Conservation (phyloP, 2,113 vertebrate genomes). For the Corythornis cristatus region DNA sequence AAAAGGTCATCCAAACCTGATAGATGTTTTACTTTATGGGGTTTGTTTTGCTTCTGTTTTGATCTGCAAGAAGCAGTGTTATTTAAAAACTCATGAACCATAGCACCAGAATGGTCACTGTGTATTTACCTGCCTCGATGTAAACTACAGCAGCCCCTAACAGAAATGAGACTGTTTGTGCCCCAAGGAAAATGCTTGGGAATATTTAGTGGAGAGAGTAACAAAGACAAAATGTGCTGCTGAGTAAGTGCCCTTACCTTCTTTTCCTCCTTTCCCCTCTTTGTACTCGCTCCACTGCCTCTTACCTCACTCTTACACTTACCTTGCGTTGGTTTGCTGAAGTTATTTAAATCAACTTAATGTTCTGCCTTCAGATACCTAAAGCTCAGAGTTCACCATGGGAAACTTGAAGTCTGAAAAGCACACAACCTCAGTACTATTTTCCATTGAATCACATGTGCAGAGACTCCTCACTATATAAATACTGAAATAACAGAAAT, state of each 20-base stretch:
- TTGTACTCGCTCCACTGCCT: not conserved
- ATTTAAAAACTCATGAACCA: not conserved
- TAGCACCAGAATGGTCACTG: not conserved
- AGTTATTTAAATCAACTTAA: not conserved
- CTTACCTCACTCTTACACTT: not conserved
- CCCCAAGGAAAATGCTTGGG: not conserved
- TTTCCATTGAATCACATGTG: not conserved
- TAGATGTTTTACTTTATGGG: not conserved
- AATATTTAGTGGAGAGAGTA: not conserved
- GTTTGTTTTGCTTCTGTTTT: not conserved
- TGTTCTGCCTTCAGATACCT: not conserved
- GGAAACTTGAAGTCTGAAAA: slow-evolving; percentile 10
- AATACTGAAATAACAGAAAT: slow-evolving; percentile 65
- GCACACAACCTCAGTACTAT: not conserved
- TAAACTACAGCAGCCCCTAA: not conserved
- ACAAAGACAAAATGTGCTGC: not conserved
- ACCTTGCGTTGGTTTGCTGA: not conserved
- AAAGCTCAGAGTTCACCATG: not conserved
- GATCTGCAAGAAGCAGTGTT: not conserved
- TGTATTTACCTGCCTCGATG: not conserved
- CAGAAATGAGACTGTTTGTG: not conserved
- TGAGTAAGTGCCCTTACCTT: not conserved
- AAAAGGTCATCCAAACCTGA: not conserved
- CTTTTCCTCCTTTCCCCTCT: not conserved
- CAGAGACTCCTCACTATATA: not conserved